Conservation (phyloP, 2,797 vertebrate species). For the Serranus cabrilla region DNA sequence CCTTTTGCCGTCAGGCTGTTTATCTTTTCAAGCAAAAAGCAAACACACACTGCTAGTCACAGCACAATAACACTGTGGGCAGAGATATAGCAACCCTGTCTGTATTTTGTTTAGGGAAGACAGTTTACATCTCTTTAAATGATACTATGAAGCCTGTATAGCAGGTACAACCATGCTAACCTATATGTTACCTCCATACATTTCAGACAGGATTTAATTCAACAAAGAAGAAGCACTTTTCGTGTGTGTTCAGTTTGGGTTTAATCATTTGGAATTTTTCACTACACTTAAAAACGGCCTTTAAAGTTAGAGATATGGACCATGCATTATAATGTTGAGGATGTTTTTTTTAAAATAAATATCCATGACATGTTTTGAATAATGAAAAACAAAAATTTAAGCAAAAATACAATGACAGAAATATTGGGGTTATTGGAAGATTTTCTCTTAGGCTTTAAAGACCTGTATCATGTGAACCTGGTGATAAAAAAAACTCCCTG, state of each 20-base stretch:
- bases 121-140: neutral
- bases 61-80: constrained; percentile 6
- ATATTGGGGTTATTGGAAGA: too few relatives aligned
- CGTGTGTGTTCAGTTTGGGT: neutral
- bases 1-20: constrained; percentile 31
- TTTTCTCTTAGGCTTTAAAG: neutral
- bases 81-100: neutral
- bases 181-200: neutral
- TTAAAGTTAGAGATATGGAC: neutral
- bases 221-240: neutral
- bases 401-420: neutral
- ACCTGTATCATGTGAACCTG: neutral
- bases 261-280: neutral
- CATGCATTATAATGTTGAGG: neutral
- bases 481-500: neutral
- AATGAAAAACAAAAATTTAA: too few relatives aligned
- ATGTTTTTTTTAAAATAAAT: neutral
- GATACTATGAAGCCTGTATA: neutral
- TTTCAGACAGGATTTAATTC: neutral
- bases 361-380: too few relatives aligned
- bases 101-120: neutral
- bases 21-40: constrained; percentile 39
- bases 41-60: constrained; percentile 42
- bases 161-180: too few relatives aligned
- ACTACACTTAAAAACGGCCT: neutral